Conservation (phyloP, 2,888 invertebrate species). For the Pandemis cinnamomeana region DNA sequence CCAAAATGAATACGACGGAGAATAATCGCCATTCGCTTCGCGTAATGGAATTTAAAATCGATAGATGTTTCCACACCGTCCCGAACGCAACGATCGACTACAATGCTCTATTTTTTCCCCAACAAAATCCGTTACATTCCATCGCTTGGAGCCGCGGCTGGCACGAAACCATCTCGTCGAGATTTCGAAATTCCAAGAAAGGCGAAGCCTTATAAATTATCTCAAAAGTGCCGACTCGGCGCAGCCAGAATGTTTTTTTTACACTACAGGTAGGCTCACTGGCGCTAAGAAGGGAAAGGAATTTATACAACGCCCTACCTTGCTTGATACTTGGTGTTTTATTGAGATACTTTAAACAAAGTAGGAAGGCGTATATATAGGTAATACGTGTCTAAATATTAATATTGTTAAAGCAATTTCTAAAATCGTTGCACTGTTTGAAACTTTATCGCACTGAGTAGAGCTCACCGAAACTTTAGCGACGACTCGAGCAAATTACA, state of each 20-base stretch:
- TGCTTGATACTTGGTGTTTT: slow-evolving; percentile 58
- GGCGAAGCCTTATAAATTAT: slow-evolving; percentile 84
- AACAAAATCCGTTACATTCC: slow-evolving; percentile 82
- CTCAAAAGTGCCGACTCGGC: slow-evolving; percentile 84
- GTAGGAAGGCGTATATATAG: too few relatives aligned
- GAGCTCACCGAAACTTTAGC: too few relatives aligned
- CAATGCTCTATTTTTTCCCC: slow-evolving; percentile 77
- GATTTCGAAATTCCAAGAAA: slow-evolving; percentile 84
- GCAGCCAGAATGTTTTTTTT: slow-evolving; percentile 81
- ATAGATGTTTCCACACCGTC: slow-evolving; percentile 62
- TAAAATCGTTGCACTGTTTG: too few relatives aligned
- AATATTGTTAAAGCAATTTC: too few relatives aligned
- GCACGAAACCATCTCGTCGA: slow-evolving; percentile 72
- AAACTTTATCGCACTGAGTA: too few relatives aligned
- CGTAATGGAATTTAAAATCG: slow-evolving; percentile 58
- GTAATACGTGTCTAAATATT: background rate
- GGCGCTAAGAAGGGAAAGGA: slow-evolving; percentile 82
- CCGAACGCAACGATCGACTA: slow-evolving; percentile 59
- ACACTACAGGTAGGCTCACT: slow-evolving; percentile 77
- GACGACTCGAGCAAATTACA: too few relatives aligned
- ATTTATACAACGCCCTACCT: slow-evolving; percentile 64
- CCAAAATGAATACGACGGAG: slow-evolving; percentile 1
- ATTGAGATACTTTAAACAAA: background rate
- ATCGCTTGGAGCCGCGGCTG: slow-evolving; percentile 68
- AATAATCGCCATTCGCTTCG: slow-evolving; percentile 37